Evolutionary conservation across 2,888 invertebrate species (phyloP), one percentile per base, ranked within the genome.

Genomic region (Torymus aiolomorphi): DNA sequence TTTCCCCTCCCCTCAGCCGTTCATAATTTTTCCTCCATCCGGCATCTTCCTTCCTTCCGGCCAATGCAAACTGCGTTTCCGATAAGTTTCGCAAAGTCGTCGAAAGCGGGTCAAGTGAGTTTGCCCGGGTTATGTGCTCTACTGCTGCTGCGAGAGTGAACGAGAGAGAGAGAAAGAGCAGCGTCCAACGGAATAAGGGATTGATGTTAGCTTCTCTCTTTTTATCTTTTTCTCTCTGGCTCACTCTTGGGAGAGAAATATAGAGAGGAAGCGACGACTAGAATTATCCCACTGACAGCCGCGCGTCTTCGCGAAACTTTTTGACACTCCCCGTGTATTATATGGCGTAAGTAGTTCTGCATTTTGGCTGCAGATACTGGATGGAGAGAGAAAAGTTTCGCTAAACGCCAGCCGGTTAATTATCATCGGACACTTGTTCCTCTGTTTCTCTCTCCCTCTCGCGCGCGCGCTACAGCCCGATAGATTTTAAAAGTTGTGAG

Each of bases 71-170:
- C 81, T 78, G 78, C 80, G 75, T 71, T 78, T 74, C 75, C 77
- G 71, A 75, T 78, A 78, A 78, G 78, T 75, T 78, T 13, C 74
- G 24, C 67, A 78, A 81, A 78, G 71, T 78, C 66, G 71, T 78
- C 66, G 75, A 71, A 80, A 80, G 72, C 78, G 69, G 81, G 81
- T 81, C 78, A 81, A 81, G 78, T 75, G 75, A 81, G 81, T 78
- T 67, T 78, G 59, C 18, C 13, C 20, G 59, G 67, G 74, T 10
- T 42, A 13, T n/a, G 24, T 24, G 31, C 67, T 31, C 31, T 10
- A 24, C 63, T 16, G 24, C 59, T 18, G 59, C 59, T 56, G 49
- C 59, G 49, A 31, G 31, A 31, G 31, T 5, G 42, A 42, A 8
- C 4, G 42, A 42, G 42, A 5, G 42, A 42, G 42, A 42, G 42